Conservation (phyloP, 2,797 vertebrate genomes). For the Syncerus caffer region DNA sequence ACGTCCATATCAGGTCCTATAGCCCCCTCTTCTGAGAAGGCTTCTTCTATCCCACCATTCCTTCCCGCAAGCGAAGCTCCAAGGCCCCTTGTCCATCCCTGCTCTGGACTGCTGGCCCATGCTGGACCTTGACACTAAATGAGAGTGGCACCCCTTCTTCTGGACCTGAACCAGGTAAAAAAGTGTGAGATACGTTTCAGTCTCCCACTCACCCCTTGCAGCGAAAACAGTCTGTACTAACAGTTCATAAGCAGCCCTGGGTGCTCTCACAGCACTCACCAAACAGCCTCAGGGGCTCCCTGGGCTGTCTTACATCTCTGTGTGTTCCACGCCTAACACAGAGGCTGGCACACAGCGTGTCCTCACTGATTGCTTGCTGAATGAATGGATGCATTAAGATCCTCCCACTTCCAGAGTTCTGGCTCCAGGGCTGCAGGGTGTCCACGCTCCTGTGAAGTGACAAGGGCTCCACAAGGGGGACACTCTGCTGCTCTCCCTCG, state of each 20-base stretch:
- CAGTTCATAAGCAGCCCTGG: background rate
- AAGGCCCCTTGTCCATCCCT: background rate
- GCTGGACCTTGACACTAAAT: background rate
- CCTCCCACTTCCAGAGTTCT: background rate
- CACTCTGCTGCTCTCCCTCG: background rate
- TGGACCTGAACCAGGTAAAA: background rate
- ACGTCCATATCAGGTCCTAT: background rate
- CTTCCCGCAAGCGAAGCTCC: background rate
- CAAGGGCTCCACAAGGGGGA: background rate
- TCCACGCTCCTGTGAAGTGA: background rate
- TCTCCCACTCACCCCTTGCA: background rate
- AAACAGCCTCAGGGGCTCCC: background rate
- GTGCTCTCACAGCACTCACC: background rate
- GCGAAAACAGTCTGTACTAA: background rate
- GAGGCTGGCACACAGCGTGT: background rate
- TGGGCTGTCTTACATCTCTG: background rate
- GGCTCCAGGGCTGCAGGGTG: background rate
- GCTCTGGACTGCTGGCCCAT: background rate
- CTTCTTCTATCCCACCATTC: background rate
- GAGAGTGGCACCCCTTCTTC: background rate
- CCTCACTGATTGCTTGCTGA: background rate
- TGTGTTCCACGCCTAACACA: rapidly evolving
- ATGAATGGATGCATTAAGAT: background rate
- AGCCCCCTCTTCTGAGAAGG: background rate
- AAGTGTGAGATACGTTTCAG: background rate